Evolutionary conservation across 2,113 vertebrate genomes (phyloP), one percentile per base, ranked within the genome.

Genomic region (Bubalus kerabau): DNA sequence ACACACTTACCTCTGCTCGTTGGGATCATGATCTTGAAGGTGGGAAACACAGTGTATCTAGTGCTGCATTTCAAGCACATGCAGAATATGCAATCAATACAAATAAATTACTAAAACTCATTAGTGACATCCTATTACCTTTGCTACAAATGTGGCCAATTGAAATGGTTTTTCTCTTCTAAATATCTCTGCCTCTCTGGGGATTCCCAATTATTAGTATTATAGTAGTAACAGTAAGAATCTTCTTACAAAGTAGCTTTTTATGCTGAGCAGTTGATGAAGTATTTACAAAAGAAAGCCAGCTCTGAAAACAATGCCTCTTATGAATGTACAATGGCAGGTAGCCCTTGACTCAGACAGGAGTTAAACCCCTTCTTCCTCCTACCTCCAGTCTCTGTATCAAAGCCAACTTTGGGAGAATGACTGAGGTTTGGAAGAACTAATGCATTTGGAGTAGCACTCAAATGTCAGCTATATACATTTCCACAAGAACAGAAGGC

Each of bases 1-100:
- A 93, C 48, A 80, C 6, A 76, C 76, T 71, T 52, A 71, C 28
- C n/a, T 96, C 16, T 59, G 23, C 62, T 52, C 78, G 0, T 0
- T 89, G 26, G 32, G 57, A 23, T 90, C 94, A 30, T 87, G 83
- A 98, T 56, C 94, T 98, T 95, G 81, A 98, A 96, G 76, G 57
- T 62, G 32, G 3, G 1, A 7, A 92, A 83, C 76, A 89, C 8
- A 54, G 60, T 83, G 85, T 97, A 54, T 40, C 7, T 54, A 84
- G 10, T 24, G 4, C 54, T 94, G 76, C 9, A 50, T 95, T 97
- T 95, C 26, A 90, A 88, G 95, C 93, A 80, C 21, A 95, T 3
- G 2, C 71, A 32, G n/a, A 97, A 52, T 95, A 93, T 97, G 48
- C 50, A 87, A 60, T 95, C 85, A 90, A 43, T 88, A 64, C 7